Evolutionary conservation across 2,888 invertebrate species (phyloP), one percentile per base, ranked within the genome.

Genomic region (Patella depressa): DNA sequence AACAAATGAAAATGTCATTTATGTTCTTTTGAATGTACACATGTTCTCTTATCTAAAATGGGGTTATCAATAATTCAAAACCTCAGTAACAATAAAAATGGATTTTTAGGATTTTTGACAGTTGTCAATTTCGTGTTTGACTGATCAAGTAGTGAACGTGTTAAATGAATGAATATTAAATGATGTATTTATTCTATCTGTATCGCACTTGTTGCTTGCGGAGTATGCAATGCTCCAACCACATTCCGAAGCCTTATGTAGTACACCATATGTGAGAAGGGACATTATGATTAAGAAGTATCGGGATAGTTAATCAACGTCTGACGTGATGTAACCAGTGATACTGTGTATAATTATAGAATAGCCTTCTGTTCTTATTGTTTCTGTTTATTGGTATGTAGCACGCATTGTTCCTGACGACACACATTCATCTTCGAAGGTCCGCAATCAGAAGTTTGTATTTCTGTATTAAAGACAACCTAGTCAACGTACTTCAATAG

Each of bases 61-160:
- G 7, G 9, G 45, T 45, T 7, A 65, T 65, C 7, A 65, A 65
- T 65, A 65, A 65, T 65, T 19, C 24, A 65, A 19, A 65, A 65
- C 19, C 24, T 24, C 24, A 1, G 24, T 24, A 65, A 65, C 65
- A 65, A 65, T 65, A 65, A 65, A 65, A 65, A 65, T 65, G 65
- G 65, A 65, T 65, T 65, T 65, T 11, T 11, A 65, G 24, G 65
- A 65, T 65, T 65, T 65, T 65, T 65, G 65, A 65, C 65, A 65
- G 24, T 65, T 65, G 65, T 65, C 65, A 65, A 65, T 65, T 65
- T 65, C 65, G 15, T 65, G 65, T 65, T 65, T 65, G 65, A 65
- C 11, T 65, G 65, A 65, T 65, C 65, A 65, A 65, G 19, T 65
- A 24, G 19, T 65, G 19, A 19, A 24, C 11, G 65, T 65, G 65